Evolutionary conservation across 2,113 vertebrate genomes (phyloP).

Genomic region (Pavo muticus): DNA sequence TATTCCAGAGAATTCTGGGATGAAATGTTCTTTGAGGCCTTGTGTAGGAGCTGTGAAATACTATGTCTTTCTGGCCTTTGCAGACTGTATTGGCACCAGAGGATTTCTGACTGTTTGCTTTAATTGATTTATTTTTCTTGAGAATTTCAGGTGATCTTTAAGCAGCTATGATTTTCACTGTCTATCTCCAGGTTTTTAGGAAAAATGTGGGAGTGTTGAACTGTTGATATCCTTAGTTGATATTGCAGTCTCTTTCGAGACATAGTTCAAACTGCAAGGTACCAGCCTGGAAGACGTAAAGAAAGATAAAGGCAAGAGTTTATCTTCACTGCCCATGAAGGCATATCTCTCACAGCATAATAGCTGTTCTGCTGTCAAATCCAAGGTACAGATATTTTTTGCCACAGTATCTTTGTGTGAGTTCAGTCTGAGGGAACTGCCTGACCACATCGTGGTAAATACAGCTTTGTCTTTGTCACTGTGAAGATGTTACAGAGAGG

Average conservation of each 20-base stretch:
- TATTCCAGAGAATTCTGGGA: neutral
- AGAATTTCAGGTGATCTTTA: neutral
- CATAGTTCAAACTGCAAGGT: neutral
- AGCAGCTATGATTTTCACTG: neutral
- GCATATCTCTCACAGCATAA: neutral
- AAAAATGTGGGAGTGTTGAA: neutral
- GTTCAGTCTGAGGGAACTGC: neutral
- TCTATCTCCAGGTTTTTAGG: neutral
- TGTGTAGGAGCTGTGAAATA: neutral
- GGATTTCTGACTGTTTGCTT: neutral
- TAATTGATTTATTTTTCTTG: neutral
- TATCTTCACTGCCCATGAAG: neutral
- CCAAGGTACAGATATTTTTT: neutral
- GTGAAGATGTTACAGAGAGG: neutral
- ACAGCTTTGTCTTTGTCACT: neutral
- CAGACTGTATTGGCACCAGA: neutral
- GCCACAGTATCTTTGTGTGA: neutral
- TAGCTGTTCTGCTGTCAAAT: neutral
- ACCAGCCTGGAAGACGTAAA: neutral
- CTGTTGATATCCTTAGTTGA: neutral
- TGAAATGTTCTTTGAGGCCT: neutral
- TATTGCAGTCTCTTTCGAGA: neutral
- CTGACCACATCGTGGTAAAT: neutral
- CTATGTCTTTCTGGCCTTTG: neutral
- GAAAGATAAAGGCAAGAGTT: neutral